phyloP scores from a whole-genome alignment of 2,888 invertebrate genomes.

The Phaonia tiefii region DNA sequence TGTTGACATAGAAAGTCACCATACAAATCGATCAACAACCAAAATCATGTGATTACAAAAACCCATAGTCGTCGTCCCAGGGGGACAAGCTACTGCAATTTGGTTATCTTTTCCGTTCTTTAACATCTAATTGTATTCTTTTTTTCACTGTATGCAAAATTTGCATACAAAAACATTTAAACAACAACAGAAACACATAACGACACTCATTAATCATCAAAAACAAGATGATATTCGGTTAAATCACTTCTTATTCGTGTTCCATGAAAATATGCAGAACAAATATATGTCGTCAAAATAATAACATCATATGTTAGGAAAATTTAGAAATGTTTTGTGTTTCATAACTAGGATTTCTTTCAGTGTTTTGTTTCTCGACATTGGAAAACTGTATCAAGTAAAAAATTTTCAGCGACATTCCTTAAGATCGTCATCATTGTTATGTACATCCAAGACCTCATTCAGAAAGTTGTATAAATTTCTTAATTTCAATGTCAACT shows the following conservation, averaged over 20 bases:
- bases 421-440: slow-evolving; percentile 54
- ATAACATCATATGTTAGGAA: slow-evolving; percentile 29
- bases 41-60: slow-evolving; percentile 25
- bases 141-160: slow-evolving; percentile 11
- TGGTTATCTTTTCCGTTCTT: background rate
- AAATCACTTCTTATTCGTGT: slow-evolving; percentile 34
- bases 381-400: background rate
- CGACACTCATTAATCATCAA: slow-evolving; percentile 45
- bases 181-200: slow-evolving; percentile 43
- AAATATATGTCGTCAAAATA: slow-evolving; percentile 25
- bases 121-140: slow-evolving; percentile 26
- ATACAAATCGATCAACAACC: slow-evolving; percentile 22
- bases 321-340: slow-evolving; percentile 26
- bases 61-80: slow-evolving; percentile 24
- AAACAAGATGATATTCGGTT: slow-evolving; percentile 5
- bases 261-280: too few species aligned
- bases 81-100: slow-evolving; percentile 32
- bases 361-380: background rate
- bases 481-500: slow-evolving; percentile 18
- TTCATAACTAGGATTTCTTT: background rate
- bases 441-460: slow-evolving; percentile 8
- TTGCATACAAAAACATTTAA: slow-evolving; percentile 30
- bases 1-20: slow-evolving; percentile 8
- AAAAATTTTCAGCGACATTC: slow-evolving; percentile 53
- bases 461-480: slow-evolving; percentile 6